These are phyloP conservation scores for Procambarus clarkii DNA, from an alignment of 1,140 invertebrate genomes.

Conservation along the genomic window DNA sequence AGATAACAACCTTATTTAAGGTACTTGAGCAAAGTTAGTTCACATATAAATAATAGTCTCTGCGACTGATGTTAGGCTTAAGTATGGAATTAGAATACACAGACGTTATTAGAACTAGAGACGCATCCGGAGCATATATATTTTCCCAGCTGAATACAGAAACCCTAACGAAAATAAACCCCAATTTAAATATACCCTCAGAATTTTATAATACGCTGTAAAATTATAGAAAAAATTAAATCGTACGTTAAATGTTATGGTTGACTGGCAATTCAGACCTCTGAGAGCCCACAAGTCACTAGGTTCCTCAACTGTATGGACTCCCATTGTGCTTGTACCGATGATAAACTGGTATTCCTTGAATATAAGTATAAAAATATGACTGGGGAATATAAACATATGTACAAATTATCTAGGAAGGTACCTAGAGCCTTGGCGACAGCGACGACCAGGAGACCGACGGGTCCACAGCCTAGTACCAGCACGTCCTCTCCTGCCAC, in stretches of 20 bases:
- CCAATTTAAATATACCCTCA: too few species aligned
- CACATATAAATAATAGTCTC: too few species aligned
- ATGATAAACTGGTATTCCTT: neutral
- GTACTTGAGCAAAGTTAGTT: too few species aligned
- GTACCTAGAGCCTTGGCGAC: conserved; percentile 62
- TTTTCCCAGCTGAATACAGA: too few species aligned
- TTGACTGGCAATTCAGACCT: neutral
- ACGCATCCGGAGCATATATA: too few species aligned
- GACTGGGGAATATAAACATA: neutral
- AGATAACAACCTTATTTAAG: too few species aligned
- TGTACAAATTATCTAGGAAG: neutral
- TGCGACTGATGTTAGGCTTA: too few species aligned
- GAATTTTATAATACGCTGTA: too few species aligned
- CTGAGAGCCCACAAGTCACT: neutral
- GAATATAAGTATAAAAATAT: neutral
- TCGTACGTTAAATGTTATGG: neutral
- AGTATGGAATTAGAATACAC: too few species aligned
- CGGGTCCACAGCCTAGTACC: conserved; percentile 63
- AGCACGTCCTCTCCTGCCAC: conserved; percentile 61
- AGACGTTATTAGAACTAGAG: too few species aligned
- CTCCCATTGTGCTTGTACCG: neutral
- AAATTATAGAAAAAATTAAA: neutral
- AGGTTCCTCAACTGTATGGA: neutral
- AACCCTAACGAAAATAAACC: too few species aligned
- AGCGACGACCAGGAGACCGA: conserved; percentile 59